Evolutionary conservation across 2,797 vertebrate species (phyloP), one percentile per base, ranked within the genome.

Genomic region (Trematomus bernacchii): DNA sequence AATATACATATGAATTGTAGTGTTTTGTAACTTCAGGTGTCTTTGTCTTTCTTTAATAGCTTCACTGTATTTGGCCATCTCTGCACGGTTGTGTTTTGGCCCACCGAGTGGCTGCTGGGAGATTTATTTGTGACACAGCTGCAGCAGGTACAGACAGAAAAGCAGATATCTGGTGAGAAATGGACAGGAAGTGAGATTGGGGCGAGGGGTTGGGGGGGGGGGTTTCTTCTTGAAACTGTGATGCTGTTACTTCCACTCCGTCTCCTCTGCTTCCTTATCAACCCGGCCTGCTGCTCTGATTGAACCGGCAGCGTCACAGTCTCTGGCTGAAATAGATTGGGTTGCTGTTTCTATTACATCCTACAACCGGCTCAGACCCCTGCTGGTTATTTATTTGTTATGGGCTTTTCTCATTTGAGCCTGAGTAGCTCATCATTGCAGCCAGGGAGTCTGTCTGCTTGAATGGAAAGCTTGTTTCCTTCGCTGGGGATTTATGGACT

Each of bases 361-460:
- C 73, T 66, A 6, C 33, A 37, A 46, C 15, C 12, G 71, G 67
- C 78, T 82, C 79, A 54, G 73, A 74, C 67, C 78, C 62, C 76
- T 63, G 72, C 73, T 71, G 80, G 68, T 92, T 93, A 90, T 93
- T 94, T 92, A 94, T 93, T 91, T 91, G 89, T 86, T 84, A 72
- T 79, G 71, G 80, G 69, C 60, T 88, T 93, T 90, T 94, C 85
- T 92, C 86, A 92, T 91, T 93, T 76, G 58, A 87, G 87, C 64
- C 83, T 55, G 91, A 91, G 85, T 76, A 86, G 87, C 89, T 92
- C 89, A 87, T 92, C 87, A 91, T 82, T 79, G 87, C 81, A 71
- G 82, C 78, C 50, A n/a, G 53, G 75, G 83, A 83, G 76, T 70
- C 70, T 66, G 78, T 76, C 77, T 57, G 83, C 2, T 60, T 71